Evolutionary conservation across 2,113 vertebrate species (phyloP).

Genomic region (Cephalopterus ornatus): DNA sequence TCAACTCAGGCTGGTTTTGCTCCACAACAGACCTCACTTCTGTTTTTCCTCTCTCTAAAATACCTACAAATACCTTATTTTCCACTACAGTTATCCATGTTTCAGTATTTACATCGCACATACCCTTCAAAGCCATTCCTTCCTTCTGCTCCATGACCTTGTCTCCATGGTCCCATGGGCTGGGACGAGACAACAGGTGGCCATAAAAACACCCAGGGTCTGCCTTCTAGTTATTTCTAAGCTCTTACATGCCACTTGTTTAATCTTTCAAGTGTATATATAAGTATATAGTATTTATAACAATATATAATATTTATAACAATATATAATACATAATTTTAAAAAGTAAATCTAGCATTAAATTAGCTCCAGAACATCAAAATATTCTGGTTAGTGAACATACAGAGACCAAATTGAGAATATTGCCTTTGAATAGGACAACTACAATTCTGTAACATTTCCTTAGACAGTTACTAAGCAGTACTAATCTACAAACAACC

Average conservation of each 20-base stretch:
- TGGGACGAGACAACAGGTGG: accelerated
- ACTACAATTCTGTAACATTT: not conserved
- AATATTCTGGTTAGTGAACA: not conserved
- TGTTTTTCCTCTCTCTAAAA: not conserved
- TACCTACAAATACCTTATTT: not conserved
- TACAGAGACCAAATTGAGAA: not conserved
- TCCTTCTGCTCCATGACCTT: too few relatives aligned
- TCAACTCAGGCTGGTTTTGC: not conserved
- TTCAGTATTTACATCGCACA: not conserved
- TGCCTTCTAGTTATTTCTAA: not conserved
- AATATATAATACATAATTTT: too few relatives aligned
- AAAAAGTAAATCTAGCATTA: not conserved
- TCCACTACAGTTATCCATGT: accelerated
- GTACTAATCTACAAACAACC: not conserved
- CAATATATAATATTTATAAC: not conserved
- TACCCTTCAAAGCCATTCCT: accelerated
- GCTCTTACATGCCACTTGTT: not conserved
- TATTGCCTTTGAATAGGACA: not conserved
- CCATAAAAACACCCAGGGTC: not conserved
- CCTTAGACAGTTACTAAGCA: not conserved
- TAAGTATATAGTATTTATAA: not conserved
- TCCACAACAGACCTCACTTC: not conserved
- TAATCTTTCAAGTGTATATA: not conserved
- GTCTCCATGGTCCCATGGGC: accelerated
- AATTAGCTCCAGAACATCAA: not conserved